phyloP scores from a whole-genome alignment of 2,888 invertebrate species.

The Ophioninae sp. region DNA sequence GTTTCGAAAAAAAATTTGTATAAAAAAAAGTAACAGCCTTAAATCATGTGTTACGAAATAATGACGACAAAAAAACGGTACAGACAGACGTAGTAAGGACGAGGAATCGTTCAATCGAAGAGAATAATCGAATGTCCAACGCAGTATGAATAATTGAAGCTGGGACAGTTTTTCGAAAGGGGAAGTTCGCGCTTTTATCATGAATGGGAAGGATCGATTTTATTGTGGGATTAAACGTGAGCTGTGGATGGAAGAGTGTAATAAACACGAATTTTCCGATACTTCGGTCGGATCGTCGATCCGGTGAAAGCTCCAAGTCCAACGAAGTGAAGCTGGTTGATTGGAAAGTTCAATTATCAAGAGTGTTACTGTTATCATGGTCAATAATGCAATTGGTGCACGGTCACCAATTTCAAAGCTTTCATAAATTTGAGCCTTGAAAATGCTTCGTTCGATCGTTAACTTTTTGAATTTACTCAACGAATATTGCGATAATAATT shows the following conservation, averaged over 20 bases:
- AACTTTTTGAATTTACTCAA: neutral
- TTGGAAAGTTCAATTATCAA: conserved; percentile 10
- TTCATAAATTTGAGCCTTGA: neutral
- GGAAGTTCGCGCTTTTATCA: conserved; percentile 11
- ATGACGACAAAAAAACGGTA: conserved; percentile 9
- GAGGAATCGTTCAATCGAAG: neutral
- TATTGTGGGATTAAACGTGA: conserved; percentile 14
- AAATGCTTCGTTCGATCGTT: neutral
- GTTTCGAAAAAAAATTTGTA: too few species aligned
- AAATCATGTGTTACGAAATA: conserved; percentile 27
- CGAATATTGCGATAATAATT: neutral
- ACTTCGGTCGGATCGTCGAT: neutral
- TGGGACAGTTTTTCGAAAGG: conserved; percentile 1
- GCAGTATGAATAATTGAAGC: neutral
- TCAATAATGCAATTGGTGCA: neutral
- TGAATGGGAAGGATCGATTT: conserved; percentile 6
- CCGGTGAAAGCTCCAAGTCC: neutral
- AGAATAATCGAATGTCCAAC: conserved; percentile 34
- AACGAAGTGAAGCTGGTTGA: neutral
- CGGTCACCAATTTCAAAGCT: neutral
- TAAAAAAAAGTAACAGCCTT: neutral
- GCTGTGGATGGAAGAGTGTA: conserved; percentile 10
- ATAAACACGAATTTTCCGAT: conserved; percentile 21
- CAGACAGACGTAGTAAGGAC: conserved; percentile 1
- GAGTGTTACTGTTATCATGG: conserved; percentile 6